Evolutionary conservation across 2,888 invertebrate genomes (phyloP), one percentile per base, ranked within the genome.

Genomic region (Leptinotarsa haldemani): DNA sequence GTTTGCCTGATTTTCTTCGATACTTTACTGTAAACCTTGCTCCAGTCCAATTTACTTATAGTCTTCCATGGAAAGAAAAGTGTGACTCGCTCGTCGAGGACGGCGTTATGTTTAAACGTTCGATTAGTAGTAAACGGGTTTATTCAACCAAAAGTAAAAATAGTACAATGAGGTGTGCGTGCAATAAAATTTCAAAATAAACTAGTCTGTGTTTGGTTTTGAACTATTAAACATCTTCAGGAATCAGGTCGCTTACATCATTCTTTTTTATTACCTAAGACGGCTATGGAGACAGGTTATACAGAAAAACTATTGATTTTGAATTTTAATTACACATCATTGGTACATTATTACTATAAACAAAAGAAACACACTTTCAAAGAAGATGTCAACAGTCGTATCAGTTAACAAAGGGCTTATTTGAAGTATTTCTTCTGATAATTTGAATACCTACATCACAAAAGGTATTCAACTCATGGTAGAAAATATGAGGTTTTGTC

Each of bases 91-190:
- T 56, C 47, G 65, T 65, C 64, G 69, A 73, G 69, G 69, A 65
- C 73, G 50, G 53, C 47, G 65, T 64, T 73, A 73, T 48, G 69
- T 70, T 65, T 63, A 58, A 70, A 65, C 73, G 50, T 58, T 16
- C 61, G 69, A 69, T 73, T 69, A 73, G 58, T 65, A 40, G 65
- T 73, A 58, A 75, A 75, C 75, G 75, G 70, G 75, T 75, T 75
- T 73, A 72, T 72, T 73, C 75, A 72, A 70, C 69, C 75, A 75
- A 70, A 70, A 70, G 73, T 70, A 75, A 75, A 75, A 75, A 75
- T 75, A 75, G 69, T 69, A 69, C 65, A 69, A 58, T 69, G 69
- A 58, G 58, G 58, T 22, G 58, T 58, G 58, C 25, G 15, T 53
- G 58, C 63, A 50, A 66, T 64, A 63, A 68, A 72, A 63, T 64